Evolutionary conservation across 2,888 invertebrate species (phyloP).

Genomic region (Onchidella celtica): DNA sequence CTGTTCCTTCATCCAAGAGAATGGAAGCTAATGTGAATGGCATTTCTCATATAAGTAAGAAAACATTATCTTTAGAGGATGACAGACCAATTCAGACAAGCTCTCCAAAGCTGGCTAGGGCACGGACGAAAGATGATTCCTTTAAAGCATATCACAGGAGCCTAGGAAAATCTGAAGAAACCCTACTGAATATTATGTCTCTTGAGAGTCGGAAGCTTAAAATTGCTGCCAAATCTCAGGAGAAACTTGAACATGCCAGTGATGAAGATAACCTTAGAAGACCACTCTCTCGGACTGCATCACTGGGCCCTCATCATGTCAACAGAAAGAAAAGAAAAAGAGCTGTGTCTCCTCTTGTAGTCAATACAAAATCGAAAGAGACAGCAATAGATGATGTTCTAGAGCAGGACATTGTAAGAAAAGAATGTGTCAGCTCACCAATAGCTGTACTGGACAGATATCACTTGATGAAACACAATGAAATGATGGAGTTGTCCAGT

Average conservation of each 20-base stretch:
- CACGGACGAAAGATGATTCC: conserved; percentile 21
- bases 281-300: conserved; percentile 21
- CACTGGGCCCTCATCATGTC: conserved; percentile 43
- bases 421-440: neutral
- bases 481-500: conserved; percentile 22
- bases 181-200: conserved; percentile 37
- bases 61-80: neutral
- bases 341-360: neutral
- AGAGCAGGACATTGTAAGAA: neutral
- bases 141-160: conserved; percentile 35
- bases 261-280: neutral
- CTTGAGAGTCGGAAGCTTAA: conserved; percentile 6
- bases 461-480: conserved; percentile 24
- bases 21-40: no score
- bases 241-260: neutral
- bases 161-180: conserved; percentile 38
- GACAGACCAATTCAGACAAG: conserved; percentile 46
- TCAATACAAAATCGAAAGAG: conserved; percentile 18
- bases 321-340: neutral
- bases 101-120: conserved; percentile 39
- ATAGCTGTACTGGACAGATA: conserved; percentile 4
- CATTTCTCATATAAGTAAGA: no score
- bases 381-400: conserved; percentile 27
- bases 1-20: no score
- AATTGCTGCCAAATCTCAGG: conserved; percentile 35